Evolutionary conservation across 2,113 vertebrate species (phyloP), one percentile per base, ranked within the genome.

Genomic region (Acanthisitta chloris): DNA sequence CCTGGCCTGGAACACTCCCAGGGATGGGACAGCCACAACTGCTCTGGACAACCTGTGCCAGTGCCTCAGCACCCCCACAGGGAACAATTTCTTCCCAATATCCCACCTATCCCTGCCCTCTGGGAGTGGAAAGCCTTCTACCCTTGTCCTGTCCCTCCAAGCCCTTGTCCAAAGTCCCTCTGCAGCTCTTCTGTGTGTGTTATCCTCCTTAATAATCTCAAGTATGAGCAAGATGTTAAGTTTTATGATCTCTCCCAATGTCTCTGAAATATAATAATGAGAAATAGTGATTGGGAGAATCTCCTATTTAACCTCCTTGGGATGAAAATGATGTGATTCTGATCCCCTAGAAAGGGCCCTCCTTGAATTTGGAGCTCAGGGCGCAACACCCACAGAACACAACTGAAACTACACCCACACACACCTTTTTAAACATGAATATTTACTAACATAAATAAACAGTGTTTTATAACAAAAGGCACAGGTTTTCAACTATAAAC

Each of bases 361-460:
- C 21, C 38, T 4, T 16, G 20, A 45, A 24, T n/a, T 28, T 1
- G 3, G 4, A 57, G 74, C 17, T 28, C 20, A 43, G 51, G 34
- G 38, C 2, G 2, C 3, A 7, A 26, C 3, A 34, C 0, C 9
- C 36, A 26, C 49, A 25, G 46, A 49, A 49, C 0, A 0, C n/a
- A 21, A 16, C 25, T 18, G 83, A 51, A 92, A 76, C 31, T 46
- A 64, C 31, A 51, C 40, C 26, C 54, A 31, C 64, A 61, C 74
- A 11, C 38, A 4, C 12, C 25, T 94, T 97, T 98, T 97, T 97
- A 98, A 98, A 98, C 97, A 97, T 85, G 98, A 97, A 98, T 98
- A 98, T 98, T 99, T 99, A 98, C 98, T 98, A 98, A 98, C 98
- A 99, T 98, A 99, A 99, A 99, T 98, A 98, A 98, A 98, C 98